Percentiles rank a stretch among this genome's conserved stretches.
Evolutionary conservation across 2,797 vertebrate genomes (phyloP).

Genomic region (Orestias chungarensis): DNA sequence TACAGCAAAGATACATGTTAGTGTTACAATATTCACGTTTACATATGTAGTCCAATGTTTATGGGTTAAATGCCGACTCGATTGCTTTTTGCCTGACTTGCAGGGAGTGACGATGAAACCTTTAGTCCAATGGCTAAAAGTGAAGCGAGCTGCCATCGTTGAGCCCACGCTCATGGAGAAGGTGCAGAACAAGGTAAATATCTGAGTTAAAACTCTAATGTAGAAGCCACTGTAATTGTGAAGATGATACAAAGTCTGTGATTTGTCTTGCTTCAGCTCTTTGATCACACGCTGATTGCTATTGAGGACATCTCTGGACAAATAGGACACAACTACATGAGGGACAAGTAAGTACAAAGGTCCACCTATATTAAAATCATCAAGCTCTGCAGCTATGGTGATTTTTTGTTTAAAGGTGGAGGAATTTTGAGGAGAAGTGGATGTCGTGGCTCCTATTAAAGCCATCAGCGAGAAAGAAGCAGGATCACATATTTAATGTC

Average conservation of each 20-base stretch:
- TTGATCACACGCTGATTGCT: slow-evolving; percentile 93
- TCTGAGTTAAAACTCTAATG: accelerated
- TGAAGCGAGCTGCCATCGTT: slow-evolving; percentile 82
- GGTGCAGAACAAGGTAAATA: slow-evolving; percentile 88
- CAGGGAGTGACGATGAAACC: slow-evolving; percentile 97
- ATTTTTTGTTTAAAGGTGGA: slow-evolving; percentile 81
- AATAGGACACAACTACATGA: slow-evolving; percentile 95
- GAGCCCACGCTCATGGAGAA: slow-evolving; percentile 91
- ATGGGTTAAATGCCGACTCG: too few relatives aligned
- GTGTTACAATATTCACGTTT: too few relatives aligned
- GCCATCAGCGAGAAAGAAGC: slow-evolving; percentile 86
- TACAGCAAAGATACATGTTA: too few relatives aligned
- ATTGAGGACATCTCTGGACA: slow-evolving; percentile 97
- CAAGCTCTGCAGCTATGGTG: neutral
- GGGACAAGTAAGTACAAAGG: slow-evolving; percentile 88
- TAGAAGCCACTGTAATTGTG: neutral
- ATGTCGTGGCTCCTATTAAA: slow-evolving; percentile 90
- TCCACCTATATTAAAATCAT: accelerated
- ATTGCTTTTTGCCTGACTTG: slow-evolving; percentile 3
- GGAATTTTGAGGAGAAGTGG: slow-evolving; percentile 88
- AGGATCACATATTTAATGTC: slow-evolving; percentile 88
- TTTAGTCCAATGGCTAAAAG: slow-evolving; percentile 94
- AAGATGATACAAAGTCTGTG: neutral
- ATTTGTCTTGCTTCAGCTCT: slow-evolving; percentile 78
- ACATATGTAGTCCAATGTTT: too few relatives aligned